A percentile compares a stretch with the other conserved stretches of the same genome.
Conservation (phyloP, 2,888 invertebrate genomes). For the Stenchaetothrips biformis region DNA sequence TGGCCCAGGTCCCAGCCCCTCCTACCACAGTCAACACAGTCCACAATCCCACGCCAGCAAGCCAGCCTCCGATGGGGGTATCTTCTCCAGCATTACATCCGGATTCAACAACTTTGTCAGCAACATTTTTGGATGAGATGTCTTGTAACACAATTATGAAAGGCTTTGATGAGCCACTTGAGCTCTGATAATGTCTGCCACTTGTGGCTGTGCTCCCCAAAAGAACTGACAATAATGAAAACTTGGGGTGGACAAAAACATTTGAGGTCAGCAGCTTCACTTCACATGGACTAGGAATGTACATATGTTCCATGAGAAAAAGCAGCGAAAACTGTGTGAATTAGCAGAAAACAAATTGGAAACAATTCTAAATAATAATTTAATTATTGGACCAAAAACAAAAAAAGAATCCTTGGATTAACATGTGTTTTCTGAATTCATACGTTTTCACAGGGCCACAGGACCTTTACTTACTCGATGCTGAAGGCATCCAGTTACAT, state of each 20-base stretch:
- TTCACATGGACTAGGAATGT: too few species aligned
- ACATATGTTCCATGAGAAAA: not conserved
- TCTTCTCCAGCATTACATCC: slow-evolving; percentile 70
- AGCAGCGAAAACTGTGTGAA: not conserved
- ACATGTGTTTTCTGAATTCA: not conserved
- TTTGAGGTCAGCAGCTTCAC: too few species aligned
- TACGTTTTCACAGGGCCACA: not conserved
- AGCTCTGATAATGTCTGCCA: not conserved
- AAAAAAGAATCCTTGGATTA: not conserved
- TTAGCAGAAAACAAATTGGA: not conserved
- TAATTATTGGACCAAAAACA: not conserved
- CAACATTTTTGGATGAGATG: slow-evolving; percentile 65
- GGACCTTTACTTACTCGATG: not conserved
- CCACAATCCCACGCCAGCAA: slow-evolving; percentile 48
- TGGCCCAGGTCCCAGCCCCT: slow-evolving; percentile 42
- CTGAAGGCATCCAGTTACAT: too few species aligned
- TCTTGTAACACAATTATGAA: not conserved
- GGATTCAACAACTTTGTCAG: slow-evolving; percentile 73
- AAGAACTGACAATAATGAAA: not conserved
- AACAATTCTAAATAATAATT: not conserved
- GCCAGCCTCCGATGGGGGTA: slow-evolving; percentile 52
- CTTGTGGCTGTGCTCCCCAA: not conserved
- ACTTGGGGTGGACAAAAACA: too few species aligned
- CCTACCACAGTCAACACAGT: slow-evolving; percentile 47
- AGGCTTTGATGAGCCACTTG: too few species aligned